Conservation (phyloP, 2,113 vertebrate species). For the Tauraco erythrolophus region DNA sequence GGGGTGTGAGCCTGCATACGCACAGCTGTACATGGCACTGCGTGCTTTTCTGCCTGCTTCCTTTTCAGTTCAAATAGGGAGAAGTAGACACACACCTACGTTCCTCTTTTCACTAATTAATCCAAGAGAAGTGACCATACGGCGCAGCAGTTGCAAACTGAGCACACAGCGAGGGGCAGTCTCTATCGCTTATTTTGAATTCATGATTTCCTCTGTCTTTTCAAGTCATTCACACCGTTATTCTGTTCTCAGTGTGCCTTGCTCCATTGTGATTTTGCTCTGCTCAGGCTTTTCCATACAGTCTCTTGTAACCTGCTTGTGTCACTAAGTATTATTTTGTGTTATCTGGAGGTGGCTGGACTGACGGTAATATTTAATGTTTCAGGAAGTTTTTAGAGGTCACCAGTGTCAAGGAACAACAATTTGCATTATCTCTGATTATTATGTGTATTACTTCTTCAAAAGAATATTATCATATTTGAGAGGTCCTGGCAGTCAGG, state of each 20-base stretch:
- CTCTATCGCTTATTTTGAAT: not conserved
- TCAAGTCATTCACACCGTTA: not conserved
- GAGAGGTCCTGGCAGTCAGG: too few relatives aligned
- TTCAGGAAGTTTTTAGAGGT: not conserved
- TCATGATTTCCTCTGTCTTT: not conserved
- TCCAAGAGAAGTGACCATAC: not conserved
- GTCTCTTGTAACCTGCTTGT: not conserved
- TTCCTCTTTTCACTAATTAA: not conserved
- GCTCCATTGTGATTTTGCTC: not conserved
- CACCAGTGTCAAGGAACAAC: not conserved
- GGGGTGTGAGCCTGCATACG: not conserved
- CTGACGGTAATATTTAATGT: not conserved
- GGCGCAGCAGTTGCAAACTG: not conserved
- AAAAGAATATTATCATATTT: not conserved
- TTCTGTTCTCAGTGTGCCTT: not conserved
- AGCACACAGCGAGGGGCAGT: not conserved
- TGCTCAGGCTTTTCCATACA: not conserved
- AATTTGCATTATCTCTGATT: not conserved
- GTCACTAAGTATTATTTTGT: not conserved
- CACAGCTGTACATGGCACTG: too few relatives aligned
- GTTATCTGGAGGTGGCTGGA: not conserved
- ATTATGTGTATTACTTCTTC: not conserved
- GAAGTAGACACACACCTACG: not conserved
- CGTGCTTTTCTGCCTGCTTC: not conserved
- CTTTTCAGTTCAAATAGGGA: not conserved